A percentile compares a stretch with the other conserved stretches of the same genome.
phyloP scores from a whole-genome alignment of 2,888 invertebrate genomes.

The Cepaea hortensis region DNA sequence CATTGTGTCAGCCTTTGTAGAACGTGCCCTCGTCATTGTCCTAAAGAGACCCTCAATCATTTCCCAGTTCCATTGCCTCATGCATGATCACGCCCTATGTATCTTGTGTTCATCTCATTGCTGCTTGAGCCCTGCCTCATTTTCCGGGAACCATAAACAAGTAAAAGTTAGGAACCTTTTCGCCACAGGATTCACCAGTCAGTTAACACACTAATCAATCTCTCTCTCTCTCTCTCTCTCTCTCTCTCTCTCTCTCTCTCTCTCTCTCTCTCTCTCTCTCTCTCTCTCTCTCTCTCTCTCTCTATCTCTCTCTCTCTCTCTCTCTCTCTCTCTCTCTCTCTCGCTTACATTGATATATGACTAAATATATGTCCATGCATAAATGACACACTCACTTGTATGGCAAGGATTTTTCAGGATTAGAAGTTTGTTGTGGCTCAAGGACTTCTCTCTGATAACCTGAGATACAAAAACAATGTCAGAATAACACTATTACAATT shows the following conservation, averaged over 20 bases:
- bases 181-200: no score
- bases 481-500: no score
- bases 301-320: background rate
- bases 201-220: no score
- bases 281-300: conserved; percentile 17
- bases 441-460: conserved; percentile 1
- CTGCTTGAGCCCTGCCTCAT: no score
- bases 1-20: no score
- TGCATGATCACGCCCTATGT: no score
- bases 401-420: conserved; percentile 73
- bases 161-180: no score
- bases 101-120: no score
- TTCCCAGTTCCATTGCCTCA: no score
- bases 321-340: conserved; percentile 14
- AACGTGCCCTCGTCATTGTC: no score
- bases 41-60: no score
- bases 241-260: conserved; percentile 9
- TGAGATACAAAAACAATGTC: background rate
- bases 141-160: no score
- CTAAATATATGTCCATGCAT: background rate
- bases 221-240: background rate
- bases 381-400: conserved; percentile 66
- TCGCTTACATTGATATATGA: background rate
- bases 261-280: conserved; percentile 9
- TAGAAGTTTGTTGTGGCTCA: conserved; percentile 59